Percentiles rank a stretch among this genome's conserved stretches.
These are phyloP conservation scores for Brachionus plicatilis DNA, from an alignment of 1,140 invertebrate genomes.

Conservation along the genomic window DNA sequence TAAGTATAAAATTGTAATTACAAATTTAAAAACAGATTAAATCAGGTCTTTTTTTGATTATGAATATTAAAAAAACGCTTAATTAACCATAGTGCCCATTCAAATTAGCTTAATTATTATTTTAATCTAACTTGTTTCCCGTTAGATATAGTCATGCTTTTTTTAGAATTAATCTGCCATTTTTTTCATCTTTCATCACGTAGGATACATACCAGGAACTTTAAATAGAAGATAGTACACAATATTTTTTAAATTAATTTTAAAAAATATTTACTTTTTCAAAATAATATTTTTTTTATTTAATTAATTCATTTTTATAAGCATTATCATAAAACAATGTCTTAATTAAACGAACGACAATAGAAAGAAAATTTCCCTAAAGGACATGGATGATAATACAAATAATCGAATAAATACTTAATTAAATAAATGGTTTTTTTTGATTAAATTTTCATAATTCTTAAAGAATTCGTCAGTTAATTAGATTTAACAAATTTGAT, in stretches of 20 bases:
- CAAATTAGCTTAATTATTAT: background rate
- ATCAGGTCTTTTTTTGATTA: slow-evolving; percentile 18
- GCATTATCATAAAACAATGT: background rate
- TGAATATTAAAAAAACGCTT: background rate
- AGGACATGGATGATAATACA: background rate
- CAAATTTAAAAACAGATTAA: background rate
- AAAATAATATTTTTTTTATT: too few relatives aligned
- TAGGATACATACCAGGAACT: too few relatives aligned
- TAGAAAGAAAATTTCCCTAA: background rate
- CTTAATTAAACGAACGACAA: background rate
- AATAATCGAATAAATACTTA: background rate
- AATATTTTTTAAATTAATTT: background rate
- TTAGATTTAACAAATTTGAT: too few relatives aligned
- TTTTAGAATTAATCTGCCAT: background rate
- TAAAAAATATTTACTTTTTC: background rate
- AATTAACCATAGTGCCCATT: background rate
- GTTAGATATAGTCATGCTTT: background rate
- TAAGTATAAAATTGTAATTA: slow-evolving; percentile 16
- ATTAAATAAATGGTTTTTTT: background rate
- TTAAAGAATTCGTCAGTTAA: too few relatives aligned
- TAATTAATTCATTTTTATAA: too few relatives aligned
- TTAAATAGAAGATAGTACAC: background rate
- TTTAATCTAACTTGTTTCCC: background rate
- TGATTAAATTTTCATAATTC: background rate
- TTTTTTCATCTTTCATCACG: background rate